Percentiles rank a stretch among this genome's conserved stretches.
phyloP scores from a whole-genome alignment of 1,140 invertebrate species.

The Diorhabda sublineata region DNA sequence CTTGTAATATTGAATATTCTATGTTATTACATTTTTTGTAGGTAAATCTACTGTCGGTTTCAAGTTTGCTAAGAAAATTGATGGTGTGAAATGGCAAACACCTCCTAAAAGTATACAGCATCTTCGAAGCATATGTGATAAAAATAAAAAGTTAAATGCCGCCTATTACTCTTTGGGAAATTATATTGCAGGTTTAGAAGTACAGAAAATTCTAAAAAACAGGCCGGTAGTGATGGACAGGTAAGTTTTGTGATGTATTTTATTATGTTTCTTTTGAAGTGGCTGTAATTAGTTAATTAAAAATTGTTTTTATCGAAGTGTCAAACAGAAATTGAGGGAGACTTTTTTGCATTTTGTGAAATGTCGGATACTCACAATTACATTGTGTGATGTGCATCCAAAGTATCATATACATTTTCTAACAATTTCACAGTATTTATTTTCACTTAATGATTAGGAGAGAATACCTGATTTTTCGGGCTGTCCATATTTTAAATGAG shows the following conservation, averaged over 20 bases:
- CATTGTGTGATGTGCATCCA: too few relatives aligned
- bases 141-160: slow-evolving; percentile 28
- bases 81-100: slow-evolving; percentile 31
- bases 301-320: too few relatives aligned
- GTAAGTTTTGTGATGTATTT: slow-evolving; percentile 5
- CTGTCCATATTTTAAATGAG: too few relatives aligned
- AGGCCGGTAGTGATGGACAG: slow-evolving; percentile 44
- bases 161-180: slow-evolving; percentile 45
- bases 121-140: slow-evolving; percentile 37
- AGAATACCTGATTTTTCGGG: too few relatives aligned
- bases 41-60: slow-evolving; percentile 38
- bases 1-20: not conserved
- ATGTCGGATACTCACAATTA: too few relatives aligned
- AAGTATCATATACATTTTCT: too few relatives aligned
- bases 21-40: slow-evolving; percentile 23
- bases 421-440: too few relatives aligned
- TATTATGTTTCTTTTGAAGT: too few relatives aligned
- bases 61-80: slow-evolving; percentile 31
- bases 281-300: too few relatives aligned
- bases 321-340: too few relatives aligned
- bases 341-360: too few relatives aligned
- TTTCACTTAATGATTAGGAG: too few relatives aligned
- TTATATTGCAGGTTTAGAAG: slow-evolving; percentile 42
- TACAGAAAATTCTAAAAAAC: slow-evolving; percentile 27
- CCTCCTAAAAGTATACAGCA: slow-evolving; percentile 34